Percentiles rank a stretch among this genome's conserved stretches.
Evolutionary conservation across 2,113 vertebrate genomes (phyloP).

Genomic region (Elaphurus davidianus): DNA sequence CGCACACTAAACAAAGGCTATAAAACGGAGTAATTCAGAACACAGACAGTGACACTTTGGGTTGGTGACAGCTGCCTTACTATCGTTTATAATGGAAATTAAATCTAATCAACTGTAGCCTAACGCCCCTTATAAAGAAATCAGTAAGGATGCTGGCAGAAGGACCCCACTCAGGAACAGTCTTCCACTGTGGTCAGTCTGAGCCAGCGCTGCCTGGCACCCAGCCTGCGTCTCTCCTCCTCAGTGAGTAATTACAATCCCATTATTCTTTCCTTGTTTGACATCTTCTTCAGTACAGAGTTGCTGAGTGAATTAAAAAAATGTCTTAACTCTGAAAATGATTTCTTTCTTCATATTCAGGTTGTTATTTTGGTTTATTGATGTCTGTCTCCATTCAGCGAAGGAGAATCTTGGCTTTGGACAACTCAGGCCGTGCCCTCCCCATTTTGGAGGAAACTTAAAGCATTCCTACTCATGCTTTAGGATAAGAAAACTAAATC

Average conservation of each 20-base stretch:
- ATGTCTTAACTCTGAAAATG: neutral
- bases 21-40: slow-evolving; percentile 1
- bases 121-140: neutral
- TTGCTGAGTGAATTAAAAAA: slow-evolving; percentile 6
- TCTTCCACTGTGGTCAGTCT: neutral
- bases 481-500: neutral
- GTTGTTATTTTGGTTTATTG: slow-evolving; percentile 53
- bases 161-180: neutral
- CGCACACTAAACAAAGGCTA: neutral
- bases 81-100: slow-evolving; percentile 36
- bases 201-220: neutral
- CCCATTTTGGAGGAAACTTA: neutral
- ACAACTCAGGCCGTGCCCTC: neutral
- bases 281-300: slow-evolving; percentile 46
- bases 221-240: neutral
- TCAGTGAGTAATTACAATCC: slow-evolving; percentile 15
- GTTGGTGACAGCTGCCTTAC: slow-evolving; percentile 4
- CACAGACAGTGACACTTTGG: neutral
- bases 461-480: neutral
- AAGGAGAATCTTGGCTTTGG: neutral
- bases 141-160: neutral
- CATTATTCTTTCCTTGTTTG: neutral
- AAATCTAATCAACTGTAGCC: slow-evolving; percentile 29
- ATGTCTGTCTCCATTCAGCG: neutral
- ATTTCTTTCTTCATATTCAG: slow-evolving; percentile 19